These are phyloP conservation scores for Leptobrachium ailaonicum DNA, from an alignment of 2,113 vertebrate genomes.

Conservation along the genomic window DNA sequence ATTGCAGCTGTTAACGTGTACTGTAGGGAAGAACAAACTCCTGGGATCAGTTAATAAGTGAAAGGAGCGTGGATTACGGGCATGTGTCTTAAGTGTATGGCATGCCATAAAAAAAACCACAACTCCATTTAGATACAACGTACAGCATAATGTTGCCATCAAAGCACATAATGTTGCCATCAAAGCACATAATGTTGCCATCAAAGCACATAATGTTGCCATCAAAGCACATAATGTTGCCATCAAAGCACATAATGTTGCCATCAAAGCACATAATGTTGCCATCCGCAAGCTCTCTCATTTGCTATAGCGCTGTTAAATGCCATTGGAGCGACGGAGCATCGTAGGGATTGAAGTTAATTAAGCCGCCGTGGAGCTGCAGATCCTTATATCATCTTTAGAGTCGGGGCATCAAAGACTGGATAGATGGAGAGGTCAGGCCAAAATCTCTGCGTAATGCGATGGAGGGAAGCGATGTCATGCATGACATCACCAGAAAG, in stretches of 20 bases:
- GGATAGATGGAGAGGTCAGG: background rate
- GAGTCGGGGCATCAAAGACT: background rate
- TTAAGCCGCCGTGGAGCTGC: no score
- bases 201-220: background rate
- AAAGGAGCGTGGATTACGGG: background rate
- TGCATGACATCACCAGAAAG: background rate
- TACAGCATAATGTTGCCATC: no score
- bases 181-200: background rate
- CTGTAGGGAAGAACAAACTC: background rate
- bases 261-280: background rate
- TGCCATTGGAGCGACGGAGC: no score
- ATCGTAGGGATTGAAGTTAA: no score
- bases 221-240: no score
- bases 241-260: no score
- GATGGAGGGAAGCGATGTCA: background rate
- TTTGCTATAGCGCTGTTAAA: no score
- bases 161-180: background rate
- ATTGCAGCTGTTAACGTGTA: background rate
- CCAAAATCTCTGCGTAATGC: background rate
- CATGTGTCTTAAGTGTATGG: background rate
- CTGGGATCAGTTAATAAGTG: background rate
- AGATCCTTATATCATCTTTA: no score
- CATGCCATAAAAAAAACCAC: no score
- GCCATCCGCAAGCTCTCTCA: no score
- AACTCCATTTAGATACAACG: no score